Base-by-base conservation (phyloP, 35 echinoderm and acorn worm genomes). In the Strongylocentrotus purpuratus region DNA sequence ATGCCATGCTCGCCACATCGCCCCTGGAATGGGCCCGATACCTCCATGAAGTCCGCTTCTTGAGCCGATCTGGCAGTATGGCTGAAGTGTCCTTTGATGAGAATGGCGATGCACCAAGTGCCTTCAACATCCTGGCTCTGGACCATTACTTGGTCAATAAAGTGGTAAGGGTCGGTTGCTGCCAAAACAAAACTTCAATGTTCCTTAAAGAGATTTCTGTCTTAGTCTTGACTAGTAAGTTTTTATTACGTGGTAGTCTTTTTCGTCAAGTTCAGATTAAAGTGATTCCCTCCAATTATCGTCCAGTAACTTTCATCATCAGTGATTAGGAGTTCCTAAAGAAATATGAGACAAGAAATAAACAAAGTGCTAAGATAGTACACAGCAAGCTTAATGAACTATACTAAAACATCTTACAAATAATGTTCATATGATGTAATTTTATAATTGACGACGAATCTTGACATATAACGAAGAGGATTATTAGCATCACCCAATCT, bases 41-140 rank as follows among this genome's bases (percentile, higher is more conserved):
- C 59, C 48, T 95, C 59, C 47, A 33, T 60, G 88, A 52, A 60
- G 95, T 95, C 0, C 5, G 48, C 55, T 95, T 95, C 60, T 32
- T 58, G 33, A 95, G 95, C 58, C n/a, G 31, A 32, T 50, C 58
- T 35, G 88, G 95, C 33, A 91, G 12, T 32, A 33, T 41, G 86
- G 58, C 31, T 15, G n/a, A 33, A 70, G 95, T 95, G 31, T 52
- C 47, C 9, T 95, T 95, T 92, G 95, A 95, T 47, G 95, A 90
- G 95, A 85, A 95, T 61, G 95, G 95, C n/a, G 52, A 95, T 52
- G 86, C 47, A 20, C 95, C 95, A 45, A 87, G 48, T 11, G 32
- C 32, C 15, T 92, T 50, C 46, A 58, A 93, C 48, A 48, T 93
- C n/a, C 8, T 50, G 48, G 48, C 91, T 13, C 31, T 93, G 33